Base-by-base conservation (phyloP, 2,888 invertebrate genomes). In the Eupeodes luniger region DNA sequence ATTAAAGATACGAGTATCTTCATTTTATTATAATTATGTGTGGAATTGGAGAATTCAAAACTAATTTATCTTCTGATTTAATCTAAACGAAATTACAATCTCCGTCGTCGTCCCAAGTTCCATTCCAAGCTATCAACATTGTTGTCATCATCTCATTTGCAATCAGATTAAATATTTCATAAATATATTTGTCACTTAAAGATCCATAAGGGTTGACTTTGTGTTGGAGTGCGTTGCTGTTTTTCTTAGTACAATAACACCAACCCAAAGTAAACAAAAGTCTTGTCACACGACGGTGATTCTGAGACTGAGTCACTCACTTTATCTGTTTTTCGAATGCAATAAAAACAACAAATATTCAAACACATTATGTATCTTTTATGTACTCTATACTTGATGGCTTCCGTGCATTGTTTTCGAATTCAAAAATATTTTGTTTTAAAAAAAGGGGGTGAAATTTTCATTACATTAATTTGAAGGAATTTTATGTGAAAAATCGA, bases 381-480 rank as follows among this genome's bases (percentile, higher is more conserved):
- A 40, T 5, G 9, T 40, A 40, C 40, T 40, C 40, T 40, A 40
- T 5, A 40, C 40, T 40, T 40, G 40, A 40, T 51, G 11, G n/a
- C n/a, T 59, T 14, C 47, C 47, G 72, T 72, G 72, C 16, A 64
- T 70, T 19, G 62, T 66, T 62, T 82, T 62, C 51, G 51, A 81
- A 69, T 66, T 49, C 34, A 62, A 57, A 72, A 72, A 47, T n/a
- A n/a, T n/a, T 59, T 40, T 34, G 53, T 40, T 34, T n/a, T n/a
- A 19, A 19, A 36, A 11, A 57, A 88, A 78, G 72, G 76, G 74
- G 85, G 75, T 79, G 70, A 75, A 70, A 79, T 85, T 85, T 89
- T 85, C 89, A 85, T 89, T 85, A 82, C 79, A 85, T 85, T 89
- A 89, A 89, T 81, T 79, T 67, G 55, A 79, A 57, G 81, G 85